A percentile compares a stretch with the other conserved stretches of the same genome.
Evolutionary conservation across 2,797 vertebrate genomes (phyloP).

Genomic region (Uromys caudimaculatus): DNA sequence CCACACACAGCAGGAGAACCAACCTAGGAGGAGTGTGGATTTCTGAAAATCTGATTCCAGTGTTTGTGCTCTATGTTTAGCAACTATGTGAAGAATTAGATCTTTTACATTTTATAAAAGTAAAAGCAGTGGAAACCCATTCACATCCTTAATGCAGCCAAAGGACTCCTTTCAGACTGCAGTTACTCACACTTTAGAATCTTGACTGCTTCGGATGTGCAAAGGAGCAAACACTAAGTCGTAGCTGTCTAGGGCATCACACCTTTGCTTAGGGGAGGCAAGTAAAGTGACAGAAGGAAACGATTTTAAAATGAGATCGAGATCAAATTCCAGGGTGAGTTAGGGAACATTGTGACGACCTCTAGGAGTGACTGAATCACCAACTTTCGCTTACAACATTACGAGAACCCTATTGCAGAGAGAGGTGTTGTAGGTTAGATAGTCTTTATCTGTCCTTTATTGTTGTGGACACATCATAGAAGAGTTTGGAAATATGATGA

Average conservation of each 20-base stretch:
- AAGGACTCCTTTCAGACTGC: background rate
- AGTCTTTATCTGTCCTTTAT: background rate
- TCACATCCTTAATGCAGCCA: background rate
- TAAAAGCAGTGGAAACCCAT: background rate
- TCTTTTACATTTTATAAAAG: background rate
- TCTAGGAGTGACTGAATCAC: background rate
- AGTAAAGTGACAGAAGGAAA: background rate
- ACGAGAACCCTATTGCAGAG: background rate
- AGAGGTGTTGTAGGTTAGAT: background rate
- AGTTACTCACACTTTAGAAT: background rate
- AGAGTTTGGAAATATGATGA: background rate
- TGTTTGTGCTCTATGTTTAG: background rate
- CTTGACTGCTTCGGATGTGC: background rate
- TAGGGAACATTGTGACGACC: background rate
- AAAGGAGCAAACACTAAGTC: background rate
- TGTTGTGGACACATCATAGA: background rate
- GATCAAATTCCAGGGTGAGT: background rate
- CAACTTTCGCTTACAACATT: background rate
- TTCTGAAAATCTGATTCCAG: background rate
- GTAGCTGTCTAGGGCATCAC: background rate
- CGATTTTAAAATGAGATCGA: background rate
- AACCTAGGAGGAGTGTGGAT: background rate
- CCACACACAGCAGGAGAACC: background rate
- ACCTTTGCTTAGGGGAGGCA: background rate
- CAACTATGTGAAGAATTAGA: background rate